Conservation (phyloP, 2,113 vertebrate genomes). For the Amblyornis subalaris region DNA sequence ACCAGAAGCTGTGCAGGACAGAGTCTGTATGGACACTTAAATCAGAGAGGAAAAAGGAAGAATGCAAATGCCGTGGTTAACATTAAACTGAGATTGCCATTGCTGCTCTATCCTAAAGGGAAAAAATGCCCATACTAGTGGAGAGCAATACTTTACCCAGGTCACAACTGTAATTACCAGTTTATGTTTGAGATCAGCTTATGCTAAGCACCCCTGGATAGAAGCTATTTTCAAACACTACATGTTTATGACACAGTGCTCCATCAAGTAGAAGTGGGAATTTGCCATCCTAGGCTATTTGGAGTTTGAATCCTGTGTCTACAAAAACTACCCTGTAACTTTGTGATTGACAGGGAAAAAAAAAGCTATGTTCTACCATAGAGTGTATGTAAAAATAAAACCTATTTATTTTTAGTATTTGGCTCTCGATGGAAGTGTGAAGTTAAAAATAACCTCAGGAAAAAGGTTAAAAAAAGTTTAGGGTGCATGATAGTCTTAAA, state of each 20-base stretch:
- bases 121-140: neutral
- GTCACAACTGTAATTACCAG: neutral
- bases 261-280: neutral
- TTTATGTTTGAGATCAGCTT: neutral
- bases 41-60: neutral
- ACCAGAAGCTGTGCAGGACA: neutral
- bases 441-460: slow-evolving; percentile 24
- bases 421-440: neutral
- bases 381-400: neutral
- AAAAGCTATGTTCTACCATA: neutral
- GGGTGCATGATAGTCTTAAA: neutral
- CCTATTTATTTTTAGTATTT: slow-evolving; percentile 38
- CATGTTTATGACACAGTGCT: neutral
- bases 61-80: neutral
- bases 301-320: neutral
- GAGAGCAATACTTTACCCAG: neutral
- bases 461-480: neutral
- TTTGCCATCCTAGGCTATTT: neutral
- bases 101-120: neutral
- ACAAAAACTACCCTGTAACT: neutral
- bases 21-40: neutral
- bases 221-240: neutral
- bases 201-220: neutral
- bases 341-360: neutral
- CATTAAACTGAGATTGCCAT: neutral